Evolutionary conservation across 2,113 vertebrate genomes (phyloP).

Genomic region (Pseudopodoces humilis): DNA sequence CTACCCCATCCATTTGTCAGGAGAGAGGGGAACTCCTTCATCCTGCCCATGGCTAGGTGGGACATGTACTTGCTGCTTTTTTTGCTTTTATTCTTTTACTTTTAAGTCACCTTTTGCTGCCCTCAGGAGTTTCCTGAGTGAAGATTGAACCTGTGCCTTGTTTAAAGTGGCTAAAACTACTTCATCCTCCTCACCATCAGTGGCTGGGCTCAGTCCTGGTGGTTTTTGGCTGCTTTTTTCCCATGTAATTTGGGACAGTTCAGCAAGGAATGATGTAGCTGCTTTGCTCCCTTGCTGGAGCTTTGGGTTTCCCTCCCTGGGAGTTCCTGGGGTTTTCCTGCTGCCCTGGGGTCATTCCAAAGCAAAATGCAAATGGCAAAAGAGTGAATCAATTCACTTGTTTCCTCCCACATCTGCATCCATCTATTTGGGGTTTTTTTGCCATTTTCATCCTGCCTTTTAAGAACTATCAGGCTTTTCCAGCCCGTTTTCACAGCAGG

Average conservation of each 20-base stretch:
- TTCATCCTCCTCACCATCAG: not conserved
- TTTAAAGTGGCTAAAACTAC: not conserved
- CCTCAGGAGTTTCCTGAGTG: not conserved
- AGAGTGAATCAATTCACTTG: not conserved
- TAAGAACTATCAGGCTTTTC: not conserved
- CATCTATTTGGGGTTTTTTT: not conserved
- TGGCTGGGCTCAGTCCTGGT: not conserved
- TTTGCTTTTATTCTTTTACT: no score
- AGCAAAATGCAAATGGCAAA: not conserved
- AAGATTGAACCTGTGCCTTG: not conserved
- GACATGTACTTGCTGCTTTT: fast-evolving
- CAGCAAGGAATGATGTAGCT: not conserved
- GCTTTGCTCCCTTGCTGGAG: not conserved
- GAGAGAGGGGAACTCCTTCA: not conserved
- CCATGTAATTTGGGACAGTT: not conserved
- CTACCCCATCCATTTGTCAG: not conserved
- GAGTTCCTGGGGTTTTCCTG: fast-evolving
- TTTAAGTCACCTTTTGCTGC: not conserved
- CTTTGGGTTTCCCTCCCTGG: not conserved
- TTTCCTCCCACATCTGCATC: not conserved
- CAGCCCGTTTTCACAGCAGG: not conserved
- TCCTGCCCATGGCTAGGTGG: fast-evolving
- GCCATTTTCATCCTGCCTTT: not conserved
- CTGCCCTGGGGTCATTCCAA: not conserved
- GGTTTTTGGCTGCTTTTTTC: not conserved